Base-by-base conservation (phyloP, 2,113 vertebrate species). In the Anarhynchus alexandrinus region DNA sequence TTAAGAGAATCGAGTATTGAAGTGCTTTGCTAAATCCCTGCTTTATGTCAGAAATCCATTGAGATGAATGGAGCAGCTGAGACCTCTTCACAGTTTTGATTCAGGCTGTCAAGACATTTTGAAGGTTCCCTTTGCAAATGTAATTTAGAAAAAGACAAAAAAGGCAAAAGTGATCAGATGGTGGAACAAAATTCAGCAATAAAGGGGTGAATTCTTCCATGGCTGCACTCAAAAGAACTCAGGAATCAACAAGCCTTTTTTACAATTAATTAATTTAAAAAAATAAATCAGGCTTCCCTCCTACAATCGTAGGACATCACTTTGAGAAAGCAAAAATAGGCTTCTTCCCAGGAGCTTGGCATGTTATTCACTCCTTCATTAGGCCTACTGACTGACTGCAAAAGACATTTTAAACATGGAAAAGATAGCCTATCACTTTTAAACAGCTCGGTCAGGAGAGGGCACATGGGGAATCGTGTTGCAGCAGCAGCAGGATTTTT, bases 21-120 rank as follows among this genome's bases (percentile, higher is more conserved):
- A 96, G 64, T 83, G 62, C 47, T 88, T 86, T 83, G 49, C 85
- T 83, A 90, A 90, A 95, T 59, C 58, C 62, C 14, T 0, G 1
- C 74, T 86, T 87, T 47, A 78, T 85, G 64, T 70, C 61, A 82
- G 58, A 90, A 95, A 90, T 58, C 62, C 82, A 65, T 5, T 86
- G 85, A 86, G 58, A 91, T 83, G 82, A 96, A 96, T 94, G 64
- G 32, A 86, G 79, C 94, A 97, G 96, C 96, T 94, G 94, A 96
- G 85, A 92, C 67, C 76, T 93, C 92, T 95, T 93, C 96, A 97
- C 62, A 88, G 90, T 83, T 95, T 77, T 83, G 79, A 91, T 77
- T 90, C 66, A 90, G 67, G 55, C 79, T 83, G 62, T 81, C 78
- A 96, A 95, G 96, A 90, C 15, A 55, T 86, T 95, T 25, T 73